A percentile compares a stretch with the other conserved stretches of the same genome.
These are phyloP conservation scores for Odontomachus brunneus DNA, from an alignment of 1,140 invertebrate species.

Conservation along the genomic window DNA sequence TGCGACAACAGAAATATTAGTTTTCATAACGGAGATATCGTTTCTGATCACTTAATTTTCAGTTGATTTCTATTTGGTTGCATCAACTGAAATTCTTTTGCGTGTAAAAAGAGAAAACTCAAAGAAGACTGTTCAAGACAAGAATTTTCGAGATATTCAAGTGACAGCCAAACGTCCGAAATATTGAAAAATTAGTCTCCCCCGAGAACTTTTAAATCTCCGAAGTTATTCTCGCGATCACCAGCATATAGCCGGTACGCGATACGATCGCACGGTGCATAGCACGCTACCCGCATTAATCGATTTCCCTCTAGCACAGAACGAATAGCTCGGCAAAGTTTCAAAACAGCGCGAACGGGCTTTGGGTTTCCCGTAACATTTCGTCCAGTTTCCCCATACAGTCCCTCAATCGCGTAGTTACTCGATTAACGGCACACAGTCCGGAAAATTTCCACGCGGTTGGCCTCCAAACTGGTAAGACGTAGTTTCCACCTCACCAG, in stretches of 20 bases:
- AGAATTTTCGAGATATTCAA: too few relatives aligned
- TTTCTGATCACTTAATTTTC: too few relatives aligned
- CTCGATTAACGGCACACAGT: conserved; percentile 46
- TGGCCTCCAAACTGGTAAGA: conserved; percentile 47
- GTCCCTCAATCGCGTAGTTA: conserved; percentile 46
- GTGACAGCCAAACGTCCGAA: too few relatives aligned
- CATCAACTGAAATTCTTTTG: too few relatives aligned
- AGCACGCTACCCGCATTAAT: neutral
- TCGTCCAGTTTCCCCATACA: conserved; percentile 42
- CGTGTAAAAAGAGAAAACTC: too few relatives aligned
- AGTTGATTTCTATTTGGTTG: too few relatives aligned
- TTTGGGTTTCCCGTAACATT: neutral
- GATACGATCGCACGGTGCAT: neutral
- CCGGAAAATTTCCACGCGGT: conserved; percentile 56
- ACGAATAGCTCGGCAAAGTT: conserved; percentile 40
- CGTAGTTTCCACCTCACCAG: conserved; percentile 25
- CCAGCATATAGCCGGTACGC: neutral
- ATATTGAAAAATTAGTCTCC: too few relatives aligned
- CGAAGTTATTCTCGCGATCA: neutral
- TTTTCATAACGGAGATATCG: too few relatives aligned
- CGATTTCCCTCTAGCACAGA: neutral
- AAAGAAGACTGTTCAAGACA: too few relatives aligned
- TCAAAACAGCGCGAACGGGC: conserved; percentile 11
- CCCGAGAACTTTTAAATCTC: neutral
- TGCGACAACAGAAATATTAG: too few relatives aligned